Conservation (phyloP, 2,113 vertebrate species). For the Ornithorhynchus anatinus region DNA sequence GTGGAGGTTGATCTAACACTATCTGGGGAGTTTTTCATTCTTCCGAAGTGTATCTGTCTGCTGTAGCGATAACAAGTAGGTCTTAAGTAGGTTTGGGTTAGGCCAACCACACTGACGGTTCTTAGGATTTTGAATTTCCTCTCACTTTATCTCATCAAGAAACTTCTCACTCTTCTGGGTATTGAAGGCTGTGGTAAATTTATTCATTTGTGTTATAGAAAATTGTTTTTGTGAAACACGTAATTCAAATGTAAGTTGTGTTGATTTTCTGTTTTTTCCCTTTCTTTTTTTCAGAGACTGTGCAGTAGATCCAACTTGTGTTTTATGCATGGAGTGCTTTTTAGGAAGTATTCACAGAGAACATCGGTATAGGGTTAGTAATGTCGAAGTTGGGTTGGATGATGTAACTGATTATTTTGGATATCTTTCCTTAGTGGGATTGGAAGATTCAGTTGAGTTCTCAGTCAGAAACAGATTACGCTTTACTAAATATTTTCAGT, state of each 20-base stretch:
- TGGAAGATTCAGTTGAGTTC: not conserved
- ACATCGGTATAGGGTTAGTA: slow-evolving; percentile 94
- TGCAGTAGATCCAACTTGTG: slow-evolving; percentile 96
- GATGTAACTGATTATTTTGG: not conserved
- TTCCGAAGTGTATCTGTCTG: too few relatives aligned
- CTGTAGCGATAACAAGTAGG: too few relatives aligned
- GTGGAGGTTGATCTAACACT: too few relatives aligned
- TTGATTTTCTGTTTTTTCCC: slow-evolving; percentile 27
- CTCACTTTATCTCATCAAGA: not conserved
- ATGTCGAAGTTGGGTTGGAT: not conserved
- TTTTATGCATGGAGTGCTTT: slow-evolving; percentile 98
- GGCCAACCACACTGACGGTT: not conserved
- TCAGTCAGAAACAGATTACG: not conserved
- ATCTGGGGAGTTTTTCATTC: too few relatives aligned
- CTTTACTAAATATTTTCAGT: not conserved
- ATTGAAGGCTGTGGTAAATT: not conserved
- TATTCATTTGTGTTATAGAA: not conserved
- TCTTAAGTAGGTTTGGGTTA: too few relatives aligned
- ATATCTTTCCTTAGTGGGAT: slow-evolving; percentile 8
- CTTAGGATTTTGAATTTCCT: not conserved
- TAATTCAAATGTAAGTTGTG: slow-evolving; percentile 2
- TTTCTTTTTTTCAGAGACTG: slow-evolving; percentile 82
- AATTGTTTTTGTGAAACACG: slow-evolving; percentile 18
- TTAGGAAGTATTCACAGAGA: slow-evolving; percentile 92
- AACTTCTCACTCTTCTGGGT: not conserved